Evolutionary conservation across 1,140 invertebrate genomes (phyloP).

Genomic region (Aphis gossypii): DNA sequence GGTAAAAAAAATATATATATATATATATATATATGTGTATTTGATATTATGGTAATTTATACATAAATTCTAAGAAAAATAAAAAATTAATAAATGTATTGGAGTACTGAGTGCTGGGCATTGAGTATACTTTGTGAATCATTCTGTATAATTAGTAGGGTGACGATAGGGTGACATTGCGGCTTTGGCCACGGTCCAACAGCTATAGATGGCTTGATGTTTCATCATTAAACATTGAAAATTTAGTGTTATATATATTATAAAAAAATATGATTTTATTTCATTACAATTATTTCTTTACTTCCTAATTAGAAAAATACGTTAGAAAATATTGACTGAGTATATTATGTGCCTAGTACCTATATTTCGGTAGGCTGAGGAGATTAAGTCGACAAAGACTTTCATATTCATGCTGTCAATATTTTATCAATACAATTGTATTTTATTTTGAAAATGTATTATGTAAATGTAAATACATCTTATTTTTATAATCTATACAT

Average conservation of each 20-base stretch:
- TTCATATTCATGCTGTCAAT: neutral
- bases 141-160: neutral
- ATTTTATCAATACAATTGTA: neutral
- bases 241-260: neutral
- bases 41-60: too few relatives aligned
- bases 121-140: neutral
- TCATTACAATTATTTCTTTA: neutral
- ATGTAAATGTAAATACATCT: neutral
- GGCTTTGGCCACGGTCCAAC: neutral
- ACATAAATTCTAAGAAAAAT: too few relatives aligned
- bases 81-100: too few relatives aligned
- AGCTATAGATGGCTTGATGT: neutral
- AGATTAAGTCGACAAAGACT: too few relatives aligned
- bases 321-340: too few relatives aligned
- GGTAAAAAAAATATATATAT: too few relatives aligned
- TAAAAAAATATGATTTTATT: neutral
- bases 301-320: neutral
- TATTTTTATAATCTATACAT: neutral
- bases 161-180: neutral
- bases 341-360: too few relatives aligned
- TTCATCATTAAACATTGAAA: neutral
- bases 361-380: neutral
- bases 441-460: neutral
- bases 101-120: neutral
- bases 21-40: too few relatives aligned